A percentile compares a stretch with the other conserved stretches of the same genome.
Conservation (phyloP, 1,140 invertebrate species). For the Aphaenogaster floridana region DNA sequence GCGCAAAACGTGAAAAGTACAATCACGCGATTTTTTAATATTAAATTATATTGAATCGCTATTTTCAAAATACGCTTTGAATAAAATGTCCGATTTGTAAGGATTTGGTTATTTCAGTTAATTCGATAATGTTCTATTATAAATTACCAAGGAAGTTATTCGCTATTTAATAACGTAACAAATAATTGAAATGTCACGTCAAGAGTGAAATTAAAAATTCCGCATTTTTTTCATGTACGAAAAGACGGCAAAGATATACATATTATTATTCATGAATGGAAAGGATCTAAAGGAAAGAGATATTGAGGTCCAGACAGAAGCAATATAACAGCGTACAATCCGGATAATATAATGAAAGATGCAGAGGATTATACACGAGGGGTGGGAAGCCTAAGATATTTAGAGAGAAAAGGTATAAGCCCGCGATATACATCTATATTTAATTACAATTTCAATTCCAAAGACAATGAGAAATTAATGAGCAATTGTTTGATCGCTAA, state of each 20-base stretch:
- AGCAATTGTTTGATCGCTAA: not conserved
- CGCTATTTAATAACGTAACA: not conserved
- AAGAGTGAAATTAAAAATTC: not conserved
- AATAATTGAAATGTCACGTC: not conserved
- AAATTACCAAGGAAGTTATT: not conserved
- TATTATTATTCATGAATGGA: not conserved
- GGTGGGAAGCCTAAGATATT: not conserved
- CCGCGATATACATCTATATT: constrained; percentile 8
- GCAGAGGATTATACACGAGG: not conserved
- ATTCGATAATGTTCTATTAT: not conserved
- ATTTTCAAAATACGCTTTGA: not conserved
- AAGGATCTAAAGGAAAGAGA: not conserved
- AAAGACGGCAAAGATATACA: not conserved
- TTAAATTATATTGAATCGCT: not conserved
- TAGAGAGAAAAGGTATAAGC: not conserved
- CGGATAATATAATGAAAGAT: constrained; percentile 1
- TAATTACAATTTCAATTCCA: constrained; percentile 11
- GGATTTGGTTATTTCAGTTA: not conserved
- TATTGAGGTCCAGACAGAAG: not conserved
- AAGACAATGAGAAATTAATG: constrained; percentile 30
- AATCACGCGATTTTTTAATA: constrained; percentile 8
- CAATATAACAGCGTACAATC: not conserved
- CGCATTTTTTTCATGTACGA: not conserved
- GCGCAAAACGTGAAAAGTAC: not conserved
- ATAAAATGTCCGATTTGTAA: not conserved